Evolutionary conservation across 2,797 vertebrate genomes (phyloP), one percentile per base, ranked within the genome.

Genomic region (Urosaurus nigricauda): DNA sequence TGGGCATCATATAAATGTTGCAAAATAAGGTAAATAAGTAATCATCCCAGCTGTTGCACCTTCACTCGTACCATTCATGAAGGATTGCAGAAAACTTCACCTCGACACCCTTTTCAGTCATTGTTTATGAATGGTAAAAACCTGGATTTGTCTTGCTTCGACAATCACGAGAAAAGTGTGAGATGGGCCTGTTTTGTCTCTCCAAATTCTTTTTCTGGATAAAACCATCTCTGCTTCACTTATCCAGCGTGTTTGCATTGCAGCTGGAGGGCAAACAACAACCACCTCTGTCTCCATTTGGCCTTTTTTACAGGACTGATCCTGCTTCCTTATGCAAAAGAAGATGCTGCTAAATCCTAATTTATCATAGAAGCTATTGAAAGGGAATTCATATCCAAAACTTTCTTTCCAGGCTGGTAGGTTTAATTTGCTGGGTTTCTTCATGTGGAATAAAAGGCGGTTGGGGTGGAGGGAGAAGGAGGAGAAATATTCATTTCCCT

Each of bases 221-320:
- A 73, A 75, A 14, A 24, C 56, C 32, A 16, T 40, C 47, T 37
- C 68, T 51, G 87, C 65, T 84, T 84, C 6, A 0, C 53, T 80
- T 85, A 79, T 47, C 51, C 35, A 2, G 40, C 2, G 32, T 60
- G 74, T 82, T 91, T 70, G 0, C 60, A 26, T 63, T 80, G 35
- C 3, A 58, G 43, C 87, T 79, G 87, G 85, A 83, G 85, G n/a
- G 26, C 0, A 26, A 29, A 11, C 11, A 32, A 12, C 65, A 32
- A 68, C 65, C 29, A 56, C 29, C 0, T 0, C 47, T n/a, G 37
- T 86, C 43, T 86, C 87, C 21, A 24, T 70, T 58, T 90, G 77
- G 0, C 77, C 86, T 91, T 63, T 14, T 89, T 91, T 91, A 86
- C 90, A 84, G 32, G 47, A 68, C 77, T 90, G 21, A 60, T 82